phyloP scores from a whole-genome alignment of 1,140 invertebrate genomes.

The Aplysia californica region DNA sequence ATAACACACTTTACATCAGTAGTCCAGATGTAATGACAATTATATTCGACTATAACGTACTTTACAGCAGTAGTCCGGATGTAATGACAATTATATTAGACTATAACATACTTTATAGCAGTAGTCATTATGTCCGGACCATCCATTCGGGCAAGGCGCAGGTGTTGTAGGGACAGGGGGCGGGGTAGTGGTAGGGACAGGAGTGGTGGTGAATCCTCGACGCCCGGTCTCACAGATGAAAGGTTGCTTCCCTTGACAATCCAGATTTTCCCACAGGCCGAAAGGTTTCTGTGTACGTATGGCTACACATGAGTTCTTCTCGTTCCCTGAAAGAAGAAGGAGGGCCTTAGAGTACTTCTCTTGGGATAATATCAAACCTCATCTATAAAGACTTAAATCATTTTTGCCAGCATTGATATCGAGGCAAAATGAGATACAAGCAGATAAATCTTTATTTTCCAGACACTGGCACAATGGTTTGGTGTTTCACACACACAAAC shows the following conservation, averaged over 20 bases:
- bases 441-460: too few relatives aligned
- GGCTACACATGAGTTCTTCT: slow-evolving; percentile 45
- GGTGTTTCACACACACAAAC: too few relatives aligned
- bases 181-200: slow-evolving; percentile 34
- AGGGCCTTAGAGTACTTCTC: background rate
- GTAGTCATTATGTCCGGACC: slow-evolving; percentile 34
- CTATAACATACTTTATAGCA: slow-evolving; percentile 59
- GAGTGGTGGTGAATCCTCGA: slow-evolving; percentile 38
- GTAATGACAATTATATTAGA: too few relatives aligned
- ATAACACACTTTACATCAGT: background rate
- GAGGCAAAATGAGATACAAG: too few relatives aligned
- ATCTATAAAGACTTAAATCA: too few relatives aligned
- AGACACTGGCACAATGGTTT: too few relatives aligned
- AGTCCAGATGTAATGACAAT: background rate
- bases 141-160: slow-evolving; percentile 39
- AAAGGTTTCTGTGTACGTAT: slow-evolving; percentile 40
- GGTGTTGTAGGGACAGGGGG: slow-evolving; percentile 35
- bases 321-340: slow-evolving; percentile 37
- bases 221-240: slow-evolving; percentile 49
- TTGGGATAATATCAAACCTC: too few relatives aligned
- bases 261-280: slow-evolving; percentile 51
- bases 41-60: background rate
- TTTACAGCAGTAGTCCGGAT: background rate
- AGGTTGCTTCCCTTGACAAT: slow-evolving; percentile 33
- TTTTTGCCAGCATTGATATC: too few relatives aligned